These are phyloP conservation scores for Zaprionus ornatus DNA, from an alignment of 1,140 invertebrate species.

Conservation along the genomic window DNA sequence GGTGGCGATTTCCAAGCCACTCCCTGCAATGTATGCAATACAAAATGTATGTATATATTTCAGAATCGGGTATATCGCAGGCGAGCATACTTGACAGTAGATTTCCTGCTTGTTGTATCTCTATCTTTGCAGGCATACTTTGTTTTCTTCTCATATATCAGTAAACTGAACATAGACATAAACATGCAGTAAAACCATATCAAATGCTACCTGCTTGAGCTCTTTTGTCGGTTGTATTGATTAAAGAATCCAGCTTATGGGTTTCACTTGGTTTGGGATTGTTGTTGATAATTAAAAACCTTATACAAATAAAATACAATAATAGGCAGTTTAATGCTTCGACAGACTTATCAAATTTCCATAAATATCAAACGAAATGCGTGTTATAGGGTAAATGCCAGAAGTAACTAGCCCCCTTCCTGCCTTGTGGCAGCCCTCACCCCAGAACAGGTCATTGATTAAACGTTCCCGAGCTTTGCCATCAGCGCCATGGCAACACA, in stretches of 20 bases:
- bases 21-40: too few relatives aligned
- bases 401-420: background rate
- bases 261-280: background rate
- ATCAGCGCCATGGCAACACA: conserved; percentile 59
- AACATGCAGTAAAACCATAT: conserved; percentile 1
- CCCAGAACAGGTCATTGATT: conserved; percentile 58
- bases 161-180: background rate
- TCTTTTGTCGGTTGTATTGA: background rate
- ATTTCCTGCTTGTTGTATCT: background rate
- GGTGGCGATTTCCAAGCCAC: too few relatives aligned
- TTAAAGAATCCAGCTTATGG: background rate
- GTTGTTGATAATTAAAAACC: conserved; percentile 30
- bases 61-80: too few relatives aligned
- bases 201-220: background rate
- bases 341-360: conserved; percentile 65
- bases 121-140: background rate
- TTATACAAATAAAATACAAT: conserved; percentile 51
- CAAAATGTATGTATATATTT: too few relatives aligned
- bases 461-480: conserved; percentile 59
- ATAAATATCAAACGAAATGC: conserved; percentile 62
- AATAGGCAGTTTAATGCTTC: conserved; percentile 39
- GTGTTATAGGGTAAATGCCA: conserved; percentile 27
- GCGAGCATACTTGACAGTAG: too few relatives aligned
- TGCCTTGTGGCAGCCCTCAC: background rate
- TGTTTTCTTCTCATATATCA: background rate